Percentiles rank a stretch among this genome's conserved stretches.
Conservation (phyloP, 2,113 vertebrate genomes). For the Microtus pennsylvanicus region DNA sequence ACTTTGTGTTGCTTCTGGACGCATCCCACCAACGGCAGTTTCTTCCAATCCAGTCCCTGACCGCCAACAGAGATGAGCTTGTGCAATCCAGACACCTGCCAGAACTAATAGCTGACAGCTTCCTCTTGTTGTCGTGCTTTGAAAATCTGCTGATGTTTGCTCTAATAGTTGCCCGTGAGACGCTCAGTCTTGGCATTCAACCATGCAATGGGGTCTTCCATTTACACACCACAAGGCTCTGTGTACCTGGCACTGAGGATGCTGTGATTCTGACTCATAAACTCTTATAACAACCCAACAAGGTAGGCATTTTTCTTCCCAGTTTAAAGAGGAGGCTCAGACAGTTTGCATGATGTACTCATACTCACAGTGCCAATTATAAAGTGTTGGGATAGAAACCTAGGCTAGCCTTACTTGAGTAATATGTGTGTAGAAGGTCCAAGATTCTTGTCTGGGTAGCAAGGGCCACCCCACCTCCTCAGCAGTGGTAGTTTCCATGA, state of each 20-base stretch:
- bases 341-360: background rate
- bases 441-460: background rate
- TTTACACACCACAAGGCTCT: background rate
- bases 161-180: background rate
- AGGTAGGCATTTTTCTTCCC: background rate
- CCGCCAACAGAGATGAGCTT: constrained; percentile 2
- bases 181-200: background rate
- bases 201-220: background rate
- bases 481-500: background rate
- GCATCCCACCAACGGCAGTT: background rate
- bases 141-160: constrained; percentile 31
- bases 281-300: background rate
- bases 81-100: background rate
- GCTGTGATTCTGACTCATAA: background rate
- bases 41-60: constrained; percentile 11
- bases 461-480: background rate
- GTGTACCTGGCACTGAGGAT: background rate
- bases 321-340: background rate
- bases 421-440: background rate
- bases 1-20: background rate
- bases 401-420: background rate
- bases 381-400: background rate
- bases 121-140: background rate
- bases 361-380: background rate
- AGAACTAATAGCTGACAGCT: background rate